Conservation (phyloP, 2,888 invertebrate species). For the Apodemia zela region DNA sequence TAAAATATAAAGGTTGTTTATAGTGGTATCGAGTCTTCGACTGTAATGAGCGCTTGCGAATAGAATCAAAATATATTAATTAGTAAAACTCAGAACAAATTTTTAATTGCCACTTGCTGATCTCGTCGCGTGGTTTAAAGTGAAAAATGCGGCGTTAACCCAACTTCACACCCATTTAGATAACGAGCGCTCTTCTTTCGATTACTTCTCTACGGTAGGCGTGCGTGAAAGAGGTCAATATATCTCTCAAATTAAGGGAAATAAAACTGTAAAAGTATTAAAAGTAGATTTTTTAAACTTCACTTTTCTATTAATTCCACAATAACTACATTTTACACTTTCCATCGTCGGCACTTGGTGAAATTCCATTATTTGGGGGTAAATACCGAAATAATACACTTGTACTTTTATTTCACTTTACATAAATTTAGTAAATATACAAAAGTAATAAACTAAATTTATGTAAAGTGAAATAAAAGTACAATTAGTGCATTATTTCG, state of each 20-base stretch:
- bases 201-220: background rate
- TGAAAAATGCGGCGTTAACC: background rate
- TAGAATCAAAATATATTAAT: background rate
- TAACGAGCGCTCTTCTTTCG: constrained; percentile 3
- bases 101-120: constrained; percentile 8
- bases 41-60: background rate
- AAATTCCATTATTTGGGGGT: too few relatives aligned
- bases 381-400: too few relatives aligned
- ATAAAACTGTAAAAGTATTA: background rate
- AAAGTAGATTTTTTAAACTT: too few relatives aligned
- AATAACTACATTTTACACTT: too few relatives aligned
- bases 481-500: too few relatives aligned
- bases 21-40: background rate
- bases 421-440: too few relatives aligned
- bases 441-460: too few relatives aligned
- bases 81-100: background rate
- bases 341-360: too few relatives aligned
- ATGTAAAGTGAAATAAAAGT: too few relatives aligned
- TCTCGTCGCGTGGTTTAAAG: background rate
- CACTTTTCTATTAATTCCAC: too few relatives aligned
- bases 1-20: background rate
- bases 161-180: background rate
- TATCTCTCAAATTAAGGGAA: background rate
- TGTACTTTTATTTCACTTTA: too few relatives aligned
- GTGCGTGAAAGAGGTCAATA: background rate